Evolutionary conservation across 2,888 invertebrate genomes (phyloP), one percentile per base, ranked within the genome.

Genomic region (Bruchidius siliquastri): DNA sequence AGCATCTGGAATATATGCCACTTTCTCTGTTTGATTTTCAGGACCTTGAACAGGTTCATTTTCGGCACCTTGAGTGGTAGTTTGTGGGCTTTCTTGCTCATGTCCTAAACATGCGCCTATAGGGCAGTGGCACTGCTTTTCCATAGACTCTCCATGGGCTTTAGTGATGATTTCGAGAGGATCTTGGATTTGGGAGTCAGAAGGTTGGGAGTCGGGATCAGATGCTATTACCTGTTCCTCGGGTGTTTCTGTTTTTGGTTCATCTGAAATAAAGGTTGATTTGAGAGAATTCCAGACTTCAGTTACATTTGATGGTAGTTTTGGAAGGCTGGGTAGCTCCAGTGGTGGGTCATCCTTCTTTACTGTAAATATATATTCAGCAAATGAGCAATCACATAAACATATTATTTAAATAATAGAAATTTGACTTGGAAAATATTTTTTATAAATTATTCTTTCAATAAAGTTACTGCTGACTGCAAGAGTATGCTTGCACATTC

Each of bases 281-380:
- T 79, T 80, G 68, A 84, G 77, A 68, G 81, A 79, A 70, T 82
- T 81, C 85, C 85, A 85, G 32, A 81, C 83, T 74, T 92, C 91
- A 70, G 90, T 88, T 76, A 91, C 87, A 82, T 89, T 89, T 81
- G 88, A 88, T 21, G 92, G 92, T 69, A 91, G 82, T 85, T 89
- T 88, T 79, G 92, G 86, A 76, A 87, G 82, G 80, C 90, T 88
- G 69, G 91, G 90, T 79, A 92, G 87, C 77, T 91, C 90, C 78
- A 90, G 87, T 84, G 91, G 90, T 72, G 90, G 90, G 81, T 92
- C 92, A 73, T 91, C 92, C 49, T 92, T 92, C 87, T 92, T 92
- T 78, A 92, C 92, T 92, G 86, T 77, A 86, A 84, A 75, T 71
- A 71, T 21, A 71, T 32, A 8, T 13, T 49, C 6, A 49, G 1